These are phyloP conservation scores for Anagyrus pseudococci DNA, from an alignment of 2,888 invertebrate species.

Conservation along the genomic window DNA sequence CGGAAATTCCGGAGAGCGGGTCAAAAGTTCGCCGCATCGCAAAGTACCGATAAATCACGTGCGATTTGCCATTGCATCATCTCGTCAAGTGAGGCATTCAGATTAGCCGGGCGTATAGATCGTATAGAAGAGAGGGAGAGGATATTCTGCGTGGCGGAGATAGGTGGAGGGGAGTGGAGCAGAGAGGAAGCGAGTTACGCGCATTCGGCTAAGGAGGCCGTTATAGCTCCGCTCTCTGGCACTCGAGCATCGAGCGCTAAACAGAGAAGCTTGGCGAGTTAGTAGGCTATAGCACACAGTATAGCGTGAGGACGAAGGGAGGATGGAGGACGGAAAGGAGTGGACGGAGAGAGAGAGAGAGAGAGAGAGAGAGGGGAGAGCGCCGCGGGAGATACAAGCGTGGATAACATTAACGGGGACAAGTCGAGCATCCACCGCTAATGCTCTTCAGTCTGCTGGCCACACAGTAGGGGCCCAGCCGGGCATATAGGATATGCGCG, in stretches of 20 bases:
- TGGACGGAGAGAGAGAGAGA: too few species aligned
- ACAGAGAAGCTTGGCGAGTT: neutral
- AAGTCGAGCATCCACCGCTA: neutral
- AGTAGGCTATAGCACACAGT: too few species aligned
- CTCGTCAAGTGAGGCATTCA: neutral
- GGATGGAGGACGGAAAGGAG: too few species aligned
- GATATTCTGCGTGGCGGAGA: neutral
- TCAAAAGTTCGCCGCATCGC: neutral
- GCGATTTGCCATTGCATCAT: neutral
- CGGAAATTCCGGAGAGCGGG: too few species aligned
- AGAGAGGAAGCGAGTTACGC: neutral
- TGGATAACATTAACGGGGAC: slow-evolving; percentile 11
- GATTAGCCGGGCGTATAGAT: neutral
- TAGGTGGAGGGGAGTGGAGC: neutral
- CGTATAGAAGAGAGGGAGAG: too few species aligned
- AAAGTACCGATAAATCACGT: neutral
- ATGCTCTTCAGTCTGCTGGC: slow-evolving; percentile 16
- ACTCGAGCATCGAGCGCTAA: neutral
- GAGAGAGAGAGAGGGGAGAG: too few species aligned
- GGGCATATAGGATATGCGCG: neutral
- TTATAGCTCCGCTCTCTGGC: too few species aligned
- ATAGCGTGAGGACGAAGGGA: too few species aligned
- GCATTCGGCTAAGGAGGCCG: too few species aligned
- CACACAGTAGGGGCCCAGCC: neutral
- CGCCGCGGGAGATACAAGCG: neutral